Evolutionary conservation across 2,113 vertebrate genomes (phyloP).

Genomic region (Jaculus jaculus): DNA sequence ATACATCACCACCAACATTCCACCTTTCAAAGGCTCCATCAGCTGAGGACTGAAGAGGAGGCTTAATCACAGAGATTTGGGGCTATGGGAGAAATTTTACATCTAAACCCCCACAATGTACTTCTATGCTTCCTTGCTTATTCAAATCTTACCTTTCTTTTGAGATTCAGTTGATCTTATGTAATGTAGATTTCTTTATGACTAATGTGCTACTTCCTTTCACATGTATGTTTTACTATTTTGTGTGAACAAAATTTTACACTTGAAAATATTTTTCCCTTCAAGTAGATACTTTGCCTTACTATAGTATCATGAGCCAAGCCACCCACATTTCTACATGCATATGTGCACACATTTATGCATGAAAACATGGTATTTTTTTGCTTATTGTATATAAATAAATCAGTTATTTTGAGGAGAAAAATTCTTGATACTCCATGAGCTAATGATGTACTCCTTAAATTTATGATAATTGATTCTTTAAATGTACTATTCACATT

Average conservation of each 20-base stretch:
- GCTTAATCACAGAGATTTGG: too few species aligned
- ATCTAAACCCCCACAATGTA: too few species aligned
- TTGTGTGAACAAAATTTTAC: not conserved
- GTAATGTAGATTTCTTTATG: conserved; percentile 11
- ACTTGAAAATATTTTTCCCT: not conserved
- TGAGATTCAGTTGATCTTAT: not conserved
- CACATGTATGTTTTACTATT: not conserved
- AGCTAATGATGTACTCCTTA: not conserved
- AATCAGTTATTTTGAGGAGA: not conserved
- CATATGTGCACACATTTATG: not conserved
- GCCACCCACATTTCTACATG: not conserved
- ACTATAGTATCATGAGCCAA: not conserved
- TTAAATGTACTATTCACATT: not conserved
- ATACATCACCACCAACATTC: too few species aligned
- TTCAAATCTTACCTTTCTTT: not conserved
- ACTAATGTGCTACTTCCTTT: not conserved
- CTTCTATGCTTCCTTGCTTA: not conserved
- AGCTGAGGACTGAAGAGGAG: too few species aligned
- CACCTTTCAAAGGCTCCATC: too few species aligned
- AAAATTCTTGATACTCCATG: not conserved
- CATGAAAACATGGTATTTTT: not conserved
- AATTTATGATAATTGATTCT: not conserved
- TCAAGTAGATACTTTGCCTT: not conserved
- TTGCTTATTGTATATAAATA: not conserved
- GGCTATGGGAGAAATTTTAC: too few species aligned